Base-by-base conservation (phyloP, 2,888 invertebrate species). In the Heliconius charithonia region DNA sequence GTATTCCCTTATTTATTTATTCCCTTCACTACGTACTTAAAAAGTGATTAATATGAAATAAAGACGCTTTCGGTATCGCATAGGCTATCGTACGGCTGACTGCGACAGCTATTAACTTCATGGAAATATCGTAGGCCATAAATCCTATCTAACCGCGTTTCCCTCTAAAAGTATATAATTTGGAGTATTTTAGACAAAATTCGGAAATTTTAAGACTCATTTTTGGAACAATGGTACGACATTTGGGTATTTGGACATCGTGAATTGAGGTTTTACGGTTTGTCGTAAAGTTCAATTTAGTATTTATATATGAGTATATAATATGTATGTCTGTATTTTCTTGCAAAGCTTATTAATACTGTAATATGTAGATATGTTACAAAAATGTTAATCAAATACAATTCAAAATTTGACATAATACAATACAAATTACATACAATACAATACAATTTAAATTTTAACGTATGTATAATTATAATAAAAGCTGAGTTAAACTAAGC, bases 91-190 rank as follows among this genome's bases (percentile, higher is more conserved):
- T 45, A n/a, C 16, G 29, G 29, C 66, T 67, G 41, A 67, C 37
- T 69, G 22, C n/a, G 67, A 73, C 77, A 71, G 79, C 76, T 80
- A 78, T 76, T 80, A 80, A 67, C 62, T 78, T 80, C 69, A 63
- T 73, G 73, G 73, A 70, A 76, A 71, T 67, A 70, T 19, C 62
- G 74, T 66, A 51, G 62, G 45, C 79, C 63, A 62, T 81, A 80
- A 80, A 81, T 81, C 75, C 74, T 41, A 10, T 71, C 59, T 70
- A 79, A 71, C 76, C 79, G 79, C 76, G 45, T 69, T 66, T 80
- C 56, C 41, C 22, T 45, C 37, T 63, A 56, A 56, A 41, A 45
- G 63, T 74, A 41, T 74, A 65, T 65, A 37, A n/a, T 74, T 41
- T 27, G 22, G 74, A 65, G 62, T 65, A 29, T 74, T 74, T 79